Conservation (phyloP, 2,797 vertebrate species). For the Nyctibius grandis region DNA sequence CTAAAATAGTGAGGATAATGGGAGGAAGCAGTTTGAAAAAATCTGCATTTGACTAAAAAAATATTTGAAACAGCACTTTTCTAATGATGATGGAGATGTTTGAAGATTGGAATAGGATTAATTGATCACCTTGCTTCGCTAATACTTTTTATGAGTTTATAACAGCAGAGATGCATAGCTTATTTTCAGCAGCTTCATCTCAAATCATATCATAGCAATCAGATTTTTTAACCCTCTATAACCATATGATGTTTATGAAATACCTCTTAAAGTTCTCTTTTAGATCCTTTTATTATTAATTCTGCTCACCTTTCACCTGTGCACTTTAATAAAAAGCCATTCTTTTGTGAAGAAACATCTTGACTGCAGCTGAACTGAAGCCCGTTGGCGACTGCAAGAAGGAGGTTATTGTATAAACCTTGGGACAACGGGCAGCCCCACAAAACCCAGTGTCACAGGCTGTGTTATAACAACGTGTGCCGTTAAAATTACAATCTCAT, state of each 20-base stretch:
- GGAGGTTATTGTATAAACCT: neutral
- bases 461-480: neutral
- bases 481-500: neutral
- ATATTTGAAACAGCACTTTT: neutral
- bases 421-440: neutral
- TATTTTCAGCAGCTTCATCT: neutral
- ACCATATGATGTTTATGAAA: neutral
- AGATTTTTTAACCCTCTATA: neutral
- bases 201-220: neutral
- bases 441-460: neutral
- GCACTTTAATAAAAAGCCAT: neutral
- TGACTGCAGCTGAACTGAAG: neutral
- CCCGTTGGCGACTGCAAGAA: neutral
- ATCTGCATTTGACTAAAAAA: neutral
- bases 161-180: neutral
- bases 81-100: neutral
- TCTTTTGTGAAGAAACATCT: neutral
- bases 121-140: neutral
- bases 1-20: neutral
- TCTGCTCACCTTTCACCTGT: neutral
- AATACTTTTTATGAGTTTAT: neutral
- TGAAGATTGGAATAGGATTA: neutral
- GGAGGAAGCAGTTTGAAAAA: neutral
- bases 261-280: neutral
- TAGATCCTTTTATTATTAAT: neutral